Evolutionary conservation across 2,888 invertebrate genomes (phyloP), one percentile per base, ranked within the genome.

Genomic region (Polyommatus icarus): DNA sequence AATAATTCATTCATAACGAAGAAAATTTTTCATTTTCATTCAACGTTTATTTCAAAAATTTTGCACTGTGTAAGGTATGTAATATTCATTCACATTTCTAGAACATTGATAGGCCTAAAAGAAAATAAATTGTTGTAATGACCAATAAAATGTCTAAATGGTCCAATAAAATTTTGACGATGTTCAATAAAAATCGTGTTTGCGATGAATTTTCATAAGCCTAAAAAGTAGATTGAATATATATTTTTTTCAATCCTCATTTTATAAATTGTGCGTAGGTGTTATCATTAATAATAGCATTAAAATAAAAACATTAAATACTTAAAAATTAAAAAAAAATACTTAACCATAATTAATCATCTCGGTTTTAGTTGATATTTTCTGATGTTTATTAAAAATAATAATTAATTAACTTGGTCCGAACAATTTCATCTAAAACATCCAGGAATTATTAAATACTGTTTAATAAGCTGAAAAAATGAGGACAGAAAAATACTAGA

Each of bases 131-230:
- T 73, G 73, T 20, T 73, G 6, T 73, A 50, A 75, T 75, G 29
- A 75, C 75, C 75, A 75, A 50, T 75, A 75, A 46, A 50, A 54
- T 75, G 24, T 75, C 54, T 54, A 29, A 75, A 75, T 50, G 75
- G 75, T 75, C 50, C 75, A 75, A 75, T 75, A 75, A 75, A 73
- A 32, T 46, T 46, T 73, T 73, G 40, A 73, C 73, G 73, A 73
- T 36, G 67, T 67, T 67, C 40, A 40, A 73, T 73, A 73, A 73
- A 61, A 73, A 46, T 20, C 40, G 73, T 73, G 24, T 73, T 20
- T 24, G 73, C 46, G 6, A 73, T 46, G 73, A 73, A 73, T 73
- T 73, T n/a, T 40, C 73, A 73, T 73, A 67, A 67, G 29, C 29
- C 18, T 67, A 73, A 40, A 73, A 46, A 73, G 12, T 72, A 73